Percentiles rank a stretch among this genome's conserved stretches.
Conservation (phyloP, 1,140 invertebrate species). For the Polypedilum vanderplanki region DNA sequence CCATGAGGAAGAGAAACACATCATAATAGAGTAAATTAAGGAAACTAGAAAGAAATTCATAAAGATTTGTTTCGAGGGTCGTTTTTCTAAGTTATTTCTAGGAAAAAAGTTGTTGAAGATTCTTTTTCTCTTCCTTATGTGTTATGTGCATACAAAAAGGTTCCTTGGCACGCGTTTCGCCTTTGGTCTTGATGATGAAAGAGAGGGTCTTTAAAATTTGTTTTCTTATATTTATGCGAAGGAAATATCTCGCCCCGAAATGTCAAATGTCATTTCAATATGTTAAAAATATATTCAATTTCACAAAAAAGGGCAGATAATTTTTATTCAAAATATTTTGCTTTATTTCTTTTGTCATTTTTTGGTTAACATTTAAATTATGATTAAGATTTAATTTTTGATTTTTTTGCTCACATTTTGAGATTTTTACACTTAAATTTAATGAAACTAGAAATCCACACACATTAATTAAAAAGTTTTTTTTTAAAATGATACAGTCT, state of each 20-base stretch:
- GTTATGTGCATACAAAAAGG: not conserved
- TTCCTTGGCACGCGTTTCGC: constrained; percentile 8
- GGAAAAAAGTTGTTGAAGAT: not conserved
- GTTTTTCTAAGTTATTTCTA: not conserved
- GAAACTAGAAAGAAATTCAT: not conserved
- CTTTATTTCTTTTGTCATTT: not conserved
- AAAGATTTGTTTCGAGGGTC: constrained; percentile 25
- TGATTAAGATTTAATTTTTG: too few relatives aligned
- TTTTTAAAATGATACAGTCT: too few relatives aligned
- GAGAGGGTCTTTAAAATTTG: constrained; percentile 25
- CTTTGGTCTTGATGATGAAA: not conserved
- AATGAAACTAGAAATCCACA: too few relatives aligned
- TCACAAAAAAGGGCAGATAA: not conserved
- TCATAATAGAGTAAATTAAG: not conserved
- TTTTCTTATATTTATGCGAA: not conserved
- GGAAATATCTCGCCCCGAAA: constrained; percentile 8
- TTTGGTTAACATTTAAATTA: not conserved
- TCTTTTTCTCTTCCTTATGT: too few relatives aligned
- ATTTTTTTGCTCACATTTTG: too few relatives aligned
- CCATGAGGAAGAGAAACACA: not conserved
- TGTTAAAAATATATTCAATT: not conserved
- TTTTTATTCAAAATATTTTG: not conserved
- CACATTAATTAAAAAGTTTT: too few relatives aligned
- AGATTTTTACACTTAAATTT: too few relatives aligned
- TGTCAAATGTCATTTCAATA: constrained; percentile 5